Conservation (phyloP, 2,888 invertebrate genomes). For the Timandra comae region DNA sequence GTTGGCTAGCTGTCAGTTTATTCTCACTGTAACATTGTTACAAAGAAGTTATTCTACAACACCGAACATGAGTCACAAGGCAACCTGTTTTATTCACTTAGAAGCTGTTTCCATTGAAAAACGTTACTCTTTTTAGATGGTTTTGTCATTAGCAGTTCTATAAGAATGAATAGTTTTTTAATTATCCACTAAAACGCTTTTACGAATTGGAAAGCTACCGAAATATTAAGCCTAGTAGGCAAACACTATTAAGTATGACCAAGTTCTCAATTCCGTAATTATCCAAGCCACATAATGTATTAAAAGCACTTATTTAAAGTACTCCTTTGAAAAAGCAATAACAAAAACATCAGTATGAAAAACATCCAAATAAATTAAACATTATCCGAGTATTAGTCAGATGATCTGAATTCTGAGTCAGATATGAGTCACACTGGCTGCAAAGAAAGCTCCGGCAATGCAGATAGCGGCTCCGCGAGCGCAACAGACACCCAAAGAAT, state of each 20-base stretch:
- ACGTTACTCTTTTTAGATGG: background rate
- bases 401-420: slow-evolving; percentile 49
- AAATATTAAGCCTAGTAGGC: too few relatives aligned
- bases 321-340: too few relatives aligned
- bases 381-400: slow-evolving; percentile 29
- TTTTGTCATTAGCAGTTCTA: too few relatives aligned
- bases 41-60: slow-evolving; percentile 8
- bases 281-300: too few relatives aligned
- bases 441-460: slow-evolving; percentile 49
- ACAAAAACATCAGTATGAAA: too few relatives aligned
- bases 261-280: too few relatives aligned
- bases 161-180: too few relatives aligned
- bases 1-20: slow-evolving; percentile 8
- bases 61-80: slow-evolving; percentile 13
- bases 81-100: slow-evolving; percentile 12
- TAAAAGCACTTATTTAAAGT: too few relatives aligned
- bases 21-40: slow-evolving; percentile 9
- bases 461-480: slow-evolving; percentile 38
- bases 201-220: too few relatives aligned
- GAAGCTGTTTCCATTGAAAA: slow-evolving; percentile 3
- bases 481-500: slow-evolving; percentile 38
- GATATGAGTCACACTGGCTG: slow-evolving; percentile 53
- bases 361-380: background rate
- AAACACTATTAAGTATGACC: too few relatives aligned
- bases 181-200: too few relatives aligned